Conservation (phyloP, 2,888 invertebrate species). For the Athalia rosae region DNA sequence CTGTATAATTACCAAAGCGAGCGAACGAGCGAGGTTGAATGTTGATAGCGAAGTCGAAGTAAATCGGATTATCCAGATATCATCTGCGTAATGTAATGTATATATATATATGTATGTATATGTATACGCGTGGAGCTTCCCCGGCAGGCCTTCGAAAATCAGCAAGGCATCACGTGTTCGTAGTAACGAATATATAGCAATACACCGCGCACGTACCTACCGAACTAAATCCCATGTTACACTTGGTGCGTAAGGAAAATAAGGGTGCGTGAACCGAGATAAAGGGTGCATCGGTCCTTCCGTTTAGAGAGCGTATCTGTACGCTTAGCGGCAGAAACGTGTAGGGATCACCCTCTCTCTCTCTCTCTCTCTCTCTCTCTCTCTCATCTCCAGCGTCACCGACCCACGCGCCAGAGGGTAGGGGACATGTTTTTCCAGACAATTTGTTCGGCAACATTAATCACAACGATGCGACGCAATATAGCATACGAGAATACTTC, state of each 20-base stretch:
- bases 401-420: conserved; percentile 60
- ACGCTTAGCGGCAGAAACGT: conserved; percentile 12
- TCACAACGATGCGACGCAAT: conserved; percentile 61
- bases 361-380: no score
- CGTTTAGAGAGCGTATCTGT: conserved; percentile 52
- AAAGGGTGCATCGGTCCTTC: conserved; percentile 67
- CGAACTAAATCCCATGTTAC: conserved; percentile 39
- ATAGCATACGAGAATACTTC: background rate
- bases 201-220: background rate
- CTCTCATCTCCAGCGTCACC: no score
- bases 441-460: conserved; percentile 76
- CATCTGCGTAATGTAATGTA: conserved; percentile 73
- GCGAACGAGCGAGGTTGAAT: conserved; percentile 61
- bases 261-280: conserved; percentile 69
- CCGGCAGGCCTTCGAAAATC: no score
- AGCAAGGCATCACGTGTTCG: no score
- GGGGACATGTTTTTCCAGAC: conserved; percentile 75
- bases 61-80: conserved; percentile 73
- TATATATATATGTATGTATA: no score
- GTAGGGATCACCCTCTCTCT: background rate
- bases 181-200: no score
- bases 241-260: conserved; percentile 53
- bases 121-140: conserved; percentile 55
- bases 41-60: conserved; percentile 73
- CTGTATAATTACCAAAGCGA: conserved; percentile 70